Base-by-base conservation (phyloP, 2,797 vertebrate genomes). In the Benthosema pterotum region DNA sequence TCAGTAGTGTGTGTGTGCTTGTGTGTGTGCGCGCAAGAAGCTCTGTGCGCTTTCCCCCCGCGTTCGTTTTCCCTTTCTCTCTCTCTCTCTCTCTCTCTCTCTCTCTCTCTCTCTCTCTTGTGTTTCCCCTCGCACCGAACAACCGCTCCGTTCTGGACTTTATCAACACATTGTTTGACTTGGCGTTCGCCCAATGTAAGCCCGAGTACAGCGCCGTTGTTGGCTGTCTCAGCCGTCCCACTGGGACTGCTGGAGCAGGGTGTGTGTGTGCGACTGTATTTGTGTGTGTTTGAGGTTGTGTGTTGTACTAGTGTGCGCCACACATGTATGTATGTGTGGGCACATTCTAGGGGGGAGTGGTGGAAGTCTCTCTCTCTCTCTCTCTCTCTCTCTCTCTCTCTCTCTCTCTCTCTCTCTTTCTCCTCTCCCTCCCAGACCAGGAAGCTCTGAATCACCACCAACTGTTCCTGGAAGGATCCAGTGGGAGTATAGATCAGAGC, bases 401-500 rank as follows among this genome's bases (percentile, higher is more conserved):
- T 82, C 82, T 83, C 71, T 57, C 76, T 1, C 28, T 28, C 28
- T 82, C 82, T 83, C 71, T 2, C 28, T 8, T 2, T 4, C 46
- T n/a, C 14, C 84, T 88, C 82, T 57, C 76, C 79, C 82, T 83
- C 71, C 74, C 76, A 69, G 71, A 72, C 13, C 70, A 87, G 89
- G 72, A 65, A 86, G 89, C 84, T 86, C 76, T 69, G 83, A 82
- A 70, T 92, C 75, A 52, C 51, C n/a, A 1, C 67, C 0, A 78
- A 72, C 79, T 83, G 84, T 94, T 94, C 92, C 93, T 94, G 91
- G 86, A 92, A 90, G 85, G 89, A 74, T 61, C 77, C 78, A 53
- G 84, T 82, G 92, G 93, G 57, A 67, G 78, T 75, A 12, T 86
- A 45, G 67, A 58, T 46, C 78, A 57, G 48, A 9, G 74, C 83